Conservation (phyloP, 2,113 vertebrate genomes). For the Theristicus caerulescens region DNA sequence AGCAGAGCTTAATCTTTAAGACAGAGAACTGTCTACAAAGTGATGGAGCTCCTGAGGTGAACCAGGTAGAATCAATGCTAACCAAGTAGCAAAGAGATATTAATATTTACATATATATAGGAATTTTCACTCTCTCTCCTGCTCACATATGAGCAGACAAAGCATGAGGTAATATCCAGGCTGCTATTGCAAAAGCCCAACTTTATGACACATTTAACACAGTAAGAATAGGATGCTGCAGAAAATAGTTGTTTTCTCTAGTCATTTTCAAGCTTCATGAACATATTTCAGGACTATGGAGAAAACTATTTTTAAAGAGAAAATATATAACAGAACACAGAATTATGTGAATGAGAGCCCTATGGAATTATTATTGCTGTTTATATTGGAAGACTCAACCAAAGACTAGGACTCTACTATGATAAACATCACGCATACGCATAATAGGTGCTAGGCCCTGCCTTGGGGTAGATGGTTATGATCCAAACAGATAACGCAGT, state of each 20-base stretch:
- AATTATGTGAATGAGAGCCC: not conserved
- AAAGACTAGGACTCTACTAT: not conserved
- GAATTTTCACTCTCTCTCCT: not conserved
- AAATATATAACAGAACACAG: not conserved
- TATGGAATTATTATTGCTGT: not conserved
- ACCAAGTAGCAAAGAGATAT: not conserved
- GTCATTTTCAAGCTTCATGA: not conserved
- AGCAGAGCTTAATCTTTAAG: not conserved
- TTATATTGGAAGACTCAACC: not conserved
- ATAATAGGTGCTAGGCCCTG: not conserved
- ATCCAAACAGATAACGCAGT: not conserved
- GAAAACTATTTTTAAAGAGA: not conserved
- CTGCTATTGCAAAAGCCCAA: not conserved
- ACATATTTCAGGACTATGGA: not conserved
- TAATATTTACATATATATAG: not conserved
- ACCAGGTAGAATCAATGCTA: not conserved
- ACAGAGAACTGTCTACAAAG: not conserved
- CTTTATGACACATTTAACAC: not conserved
- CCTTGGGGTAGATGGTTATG: not conserved
- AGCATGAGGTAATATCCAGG: not conserved
- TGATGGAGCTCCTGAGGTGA: not conserved
- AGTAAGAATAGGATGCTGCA: not conserved
- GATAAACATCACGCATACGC: not conserved
- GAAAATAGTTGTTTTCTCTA: not conserved
- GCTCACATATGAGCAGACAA: not conserved